phyloP scores from a whole-genome alignment of 2,113 vertebrate species.

The Lepidothrix coronata region DNA sequence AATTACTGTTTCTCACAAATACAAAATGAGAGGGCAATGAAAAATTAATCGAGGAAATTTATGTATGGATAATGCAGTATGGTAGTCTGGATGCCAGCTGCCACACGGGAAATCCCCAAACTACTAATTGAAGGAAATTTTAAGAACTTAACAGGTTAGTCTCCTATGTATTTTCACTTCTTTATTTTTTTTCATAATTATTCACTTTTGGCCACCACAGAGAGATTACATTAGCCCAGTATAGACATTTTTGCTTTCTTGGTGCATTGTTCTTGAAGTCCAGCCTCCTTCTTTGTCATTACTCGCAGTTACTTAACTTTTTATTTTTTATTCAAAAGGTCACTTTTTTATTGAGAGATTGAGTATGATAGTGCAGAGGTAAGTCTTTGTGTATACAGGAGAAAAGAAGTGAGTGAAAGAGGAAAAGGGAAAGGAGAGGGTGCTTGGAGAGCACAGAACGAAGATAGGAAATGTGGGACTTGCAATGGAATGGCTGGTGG shows the following conservation, averaged over 20 bases:
- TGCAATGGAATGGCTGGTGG: accelerated
- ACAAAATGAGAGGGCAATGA: not conserved
- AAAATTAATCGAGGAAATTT: not conserved
- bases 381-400: not conserved
- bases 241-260: not conserved
- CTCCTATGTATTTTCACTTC: not conserved
- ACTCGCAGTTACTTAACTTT: not conserved
- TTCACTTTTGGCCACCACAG: not conserved
- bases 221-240: not conserved
- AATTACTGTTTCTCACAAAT: not conserved
- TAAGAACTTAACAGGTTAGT: not conserved
- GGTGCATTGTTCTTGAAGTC: not conserved
- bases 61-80: not conserved
- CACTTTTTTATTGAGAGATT: not conserved
- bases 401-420: not conserved
- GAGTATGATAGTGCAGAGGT: not conserved
- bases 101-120: not conserved
- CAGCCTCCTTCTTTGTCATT: not conserved
- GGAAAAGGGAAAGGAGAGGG: not conserved
- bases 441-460: not conserved
- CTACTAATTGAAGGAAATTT: not conserved
- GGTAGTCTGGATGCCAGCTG: not conserved
- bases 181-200: not conserved
- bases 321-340: not conserved
- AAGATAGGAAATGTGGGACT: not conserved